Evolutionary conservation across 2,888 invertebrate genomes (phyloP).

Genomic region (Dynastes maya): DNA sequence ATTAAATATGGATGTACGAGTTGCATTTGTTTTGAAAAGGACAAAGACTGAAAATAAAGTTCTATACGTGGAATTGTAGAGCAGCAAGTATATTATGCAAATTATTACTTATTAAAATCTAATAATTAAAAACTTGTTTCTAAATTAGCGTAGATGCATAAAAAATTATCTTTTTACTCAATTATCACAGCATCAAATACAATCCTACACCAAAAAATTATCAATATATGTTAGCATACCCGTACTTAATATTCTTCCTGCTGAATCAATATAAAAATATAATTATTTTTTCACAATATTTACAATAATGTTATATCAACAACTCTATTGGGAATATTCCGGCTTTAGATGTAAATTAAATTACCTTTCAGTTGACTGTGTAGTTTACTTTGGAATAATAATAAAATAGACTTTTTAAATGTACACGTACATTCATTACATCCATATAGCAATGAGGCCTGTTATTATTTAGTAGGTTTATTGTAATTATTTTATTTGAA

Average conservation of each 20-base stretch:
- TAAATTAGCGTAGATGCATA: no score
- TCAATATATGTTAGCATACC: not conserved
- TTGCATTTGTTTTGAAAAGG: no score
- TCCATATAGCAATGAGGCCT: conserved; percentile 8
- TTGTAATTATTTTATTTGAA: conserved; percentile 25
- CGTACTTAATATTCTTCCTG: not conserved
- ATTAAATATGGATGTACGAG: no score
- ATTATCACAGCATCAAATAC: no score
- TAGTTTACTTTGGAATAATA: conserved; percentile 33
- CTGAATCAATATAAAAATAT: conserved; percentile 14
- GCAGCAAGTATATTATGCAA: no score
- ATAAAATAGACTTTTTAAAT: conserved; percentile 16
- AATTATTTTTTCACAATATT: conserved; percentile 30
- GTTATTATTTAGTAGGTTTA: conserved; percentile 4
- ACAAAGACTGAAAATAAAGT: no score
- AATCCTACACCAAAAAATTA: no score
- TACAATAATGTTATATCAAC: conserved; percentile 26
- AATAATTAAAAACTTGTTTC: no score
- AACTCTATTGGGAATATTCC: conserved; percentile 2
- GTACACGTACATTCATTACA: conserved; percentile 10
- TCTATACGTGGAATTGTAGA: no score
- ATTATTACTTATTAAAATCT: no score
- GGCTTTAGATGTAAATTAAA: conserved; percentile 18
- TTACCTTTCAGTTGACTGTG: conserved; percentile 22
- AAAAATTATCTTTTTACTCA: no score